Conservation (phyloP, 2,797 vertebrate species). For the Lithobates pipiens region DNA sequence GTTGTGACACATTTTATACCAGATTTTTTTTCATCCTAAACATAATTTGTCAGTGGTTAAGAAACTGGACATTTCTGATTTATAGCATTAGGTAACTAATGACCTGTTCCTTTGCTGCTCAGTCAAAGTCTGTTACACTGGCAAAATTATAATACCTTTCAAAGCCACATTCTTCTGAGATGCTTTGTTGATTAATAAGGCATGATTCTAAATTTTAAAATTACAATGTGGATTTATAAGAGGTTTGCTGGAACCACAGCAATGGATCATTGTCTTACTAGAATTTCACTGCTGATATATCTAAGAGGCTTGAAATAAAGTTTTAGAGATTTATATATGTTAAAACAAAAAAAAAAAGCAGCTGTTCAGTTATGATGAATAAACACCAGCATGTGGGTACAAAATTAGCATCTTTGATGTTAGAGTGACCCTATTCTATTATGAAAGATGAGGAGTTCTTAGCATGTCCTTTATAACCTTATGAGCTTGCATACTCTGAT, state of each 20-base stretch:
- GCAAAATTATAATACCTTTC: conserved; percentile 48
- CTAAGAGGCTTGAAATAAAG: neutral
- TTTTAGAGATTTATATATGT: conserved; percentile 1
- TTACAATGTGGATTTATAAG: conserved; percentile 56
- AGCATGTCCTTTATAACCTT: too few species aligned
- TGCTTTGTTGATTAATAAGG: conserved; percentile 64
- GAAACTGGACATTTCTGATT: conserved; percentile 67
- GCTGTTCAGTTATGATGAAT: neutral
- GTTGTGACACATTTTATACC: too few species aligned
- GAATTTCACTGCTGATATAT: conserved; percentile 36
- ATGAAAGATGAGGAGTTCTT: too few species aligned
- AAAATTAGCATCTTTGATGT: too few species aligned
- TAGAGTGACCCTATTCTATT: too few species aligned
- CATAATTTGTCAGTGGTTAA: conserved; percentile 70
- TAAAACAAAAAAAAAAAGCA: neutral
- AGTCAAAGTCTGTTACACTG: conserved; percentile 65
- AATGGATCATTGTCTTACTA: conserved; percentile 42
- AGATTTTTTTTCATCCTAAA: conserved; percentile 34
- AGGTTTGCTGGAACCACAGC: conserved; percentile 37
- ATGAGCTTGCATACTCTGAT: too few species aligned
- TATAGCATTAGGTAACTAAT: conserved; percentile 66
- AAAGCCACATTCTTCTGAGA: conserved; percentile 11
- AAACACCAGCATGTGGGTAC: neutral
- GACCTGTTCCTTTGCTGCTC: conserved; percentile 64
- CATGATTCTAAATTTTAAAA: conserved; percentile 43